Evolutionary conservation across 2,888 invertebrate species (phyloP).

Genomic region (Eurytoma adleriae): DNA sequence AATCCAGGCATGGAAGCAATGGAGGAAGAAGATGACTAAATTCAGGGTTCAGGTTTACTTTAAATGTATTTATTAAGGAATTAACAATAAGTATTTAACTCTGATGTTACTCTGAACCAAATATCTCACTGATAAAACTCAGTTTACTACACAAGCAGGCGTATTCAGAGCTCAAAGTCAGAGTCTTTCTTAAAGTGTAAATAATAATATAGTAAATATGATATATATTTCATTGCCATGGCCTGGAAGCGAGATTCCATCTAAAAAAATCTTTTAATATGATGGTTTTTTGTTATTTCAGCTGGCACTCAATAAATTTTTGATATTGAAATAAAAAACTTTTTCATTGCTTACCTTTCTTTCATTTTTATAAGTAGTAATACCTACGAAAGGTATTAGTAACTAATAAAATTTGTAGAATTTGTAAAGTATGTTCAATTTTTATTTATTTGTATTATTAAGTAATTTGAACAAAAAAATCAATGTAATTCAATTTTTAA

Average conservation of each 20-base stretch:
- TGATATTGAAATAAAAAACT: conserved; percentile 19
- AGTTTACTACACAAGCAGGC: conserved; percentile 67
- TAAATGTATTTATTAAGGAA: conserved; percentile 51
- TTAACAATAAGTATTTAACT: conserved; percentile 48
- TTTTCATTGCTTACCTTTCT: neutral
- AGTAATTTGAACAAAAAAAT: neutral
- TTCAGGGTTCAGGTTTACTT: conserved; percentile 45
- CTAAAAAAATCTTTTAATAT: conserved; percentile 58
- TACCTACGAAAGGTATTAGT: no score
- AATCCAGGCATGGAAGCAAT: conserved; percentile 66
- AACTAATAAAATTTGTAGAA: no score
- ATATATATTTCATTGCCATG: conserved; percentile 27
- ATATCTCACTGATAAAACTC: conserved; percentile 69
- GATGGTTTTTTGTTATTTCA: conserved; percentile 63
- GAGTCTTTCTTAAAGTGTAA: conserved; percentile 48
- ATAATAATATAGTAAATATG: conserved; percentile 51
- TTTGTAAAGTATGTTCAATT: no score
- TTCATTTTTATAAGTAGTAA: neutral
- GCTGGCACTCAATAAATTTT: conserved; percentile 61
- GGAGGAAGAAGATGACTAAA: conserved; percentile 73
- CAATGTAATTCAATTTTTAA: neutral
- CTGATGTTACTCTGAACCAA: conserved; percentile 28
- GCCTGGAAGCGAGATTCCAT: conserved; percentile 62
- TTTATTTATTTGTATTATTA: no score
- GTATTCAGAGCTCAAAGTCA: conserved; percentile 31